A percentile compares a stretch with the other conserved stretches of the same genome.
These are phyloP conservation scores for Chionoecetes opilio DNA, from an alignment of 1,140 invertebrate genomes.

Conservation along the genomic window DNA sequence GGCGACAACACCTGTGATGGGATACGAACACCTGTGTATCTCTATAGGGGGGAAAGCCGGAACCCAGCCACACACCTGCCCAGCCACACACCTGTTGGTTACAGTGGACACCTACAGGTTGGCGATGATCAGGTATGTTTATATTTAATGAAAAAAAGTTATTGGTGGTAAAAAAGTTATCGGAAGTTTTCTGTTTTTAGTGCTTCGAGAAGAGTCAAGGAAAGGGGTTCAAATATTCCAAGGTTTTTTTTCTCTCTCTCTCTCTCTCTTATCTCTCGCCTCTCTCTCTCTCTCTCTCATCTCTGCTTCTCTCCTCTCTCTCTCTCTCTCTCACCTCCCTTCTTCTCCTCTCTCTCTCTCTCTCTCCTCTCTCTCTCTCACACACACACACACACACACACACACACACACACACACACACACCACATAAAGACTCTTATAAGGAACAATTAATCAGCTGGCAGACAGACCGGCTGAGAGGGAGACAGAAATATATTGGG, in stretches of 20 bases:
- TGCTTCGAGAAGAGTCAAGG: no score
- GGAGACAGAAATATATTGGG: conserved; percentile 19
- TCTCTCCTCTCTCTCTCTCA: background rate
- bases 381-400: no score
- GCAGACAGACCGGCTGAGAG: background rate
- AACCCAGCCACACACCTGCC: background rate
- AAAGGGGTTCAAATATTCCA: no score
- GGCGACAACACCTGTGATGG: background rate
- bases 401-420: no score
- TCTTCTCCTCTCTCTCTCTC: no score
- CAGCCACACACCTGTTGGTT: background rate
- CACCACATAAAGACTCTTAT: no score
- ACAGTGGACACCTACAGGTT: background rate
- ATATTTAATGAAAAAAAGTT: background rate
- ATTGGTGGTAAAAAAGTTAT: no score
- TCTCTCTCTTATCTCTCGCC: no score
- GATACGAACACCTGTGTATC: background rate
- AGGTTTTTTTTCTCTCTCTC: no score
- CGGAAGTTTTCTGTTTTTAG: no score
- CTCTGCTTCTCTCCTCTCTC: background rate
- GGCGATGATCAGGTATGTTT: background rate
- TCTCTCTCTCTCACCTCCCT: no score
- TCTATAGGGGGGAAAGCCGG: background rate
- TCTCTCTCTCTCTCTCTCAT: no score
- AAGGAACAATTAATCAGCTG: background rate